Percentiles rank a stretch among this genome's conserved stretches.
phyloP scores from a whole-genome alignment of 2,888 invertebrate species.

The Aelia acuminata region DNA sequence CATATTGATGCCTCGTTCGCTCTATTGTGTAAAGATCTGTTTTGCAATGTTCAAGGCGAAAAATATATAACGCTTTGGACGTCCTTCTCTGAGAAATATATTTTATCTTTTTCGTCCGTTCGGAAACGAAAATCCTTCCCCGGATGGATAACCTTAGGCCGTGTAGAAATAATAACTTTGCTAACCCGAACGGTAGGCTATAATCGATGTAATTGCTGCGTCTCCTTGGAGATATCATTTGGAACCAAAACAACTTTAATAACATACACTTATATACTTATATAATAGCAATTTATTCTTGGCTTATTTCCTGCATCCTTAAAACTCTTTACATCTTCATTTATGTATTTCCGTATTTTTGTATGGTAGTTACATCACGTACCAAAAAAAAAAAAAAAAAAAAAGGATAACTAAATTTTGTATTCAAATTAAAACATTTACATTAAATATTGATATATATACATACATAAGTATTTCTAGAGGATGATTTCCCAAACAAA shows the following conservation, averaged over 20 bases:
- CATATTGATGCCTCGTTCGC: background rate
- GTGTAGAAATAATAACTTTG: conserved; percentile 14
- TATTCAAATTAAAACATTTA: no score
- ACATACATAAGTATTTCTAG: no score
- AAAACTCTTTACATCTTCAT: conserved; percentile 7
- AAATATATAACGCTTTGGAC: background rate
- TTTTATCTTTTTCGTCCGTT: background rate
- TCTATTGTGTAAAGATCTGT: conserved; percentile 31
- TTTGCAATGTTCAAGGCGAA: conserved; percentile 29
- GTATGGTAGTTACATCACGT: no score
- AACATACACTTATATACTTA: conserved; percentile 19
- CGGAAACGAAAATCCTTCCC: background rate
- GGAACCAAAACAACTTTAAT: conserved; percentile 24
- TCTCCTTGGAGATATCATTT: conserved; percentile 38
- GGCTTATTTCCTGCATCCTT: conserved; percentile 19
- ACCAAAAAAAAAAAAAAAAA: no score
- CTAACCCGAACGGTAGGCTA: background rate
- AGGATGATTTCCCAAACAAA: no score
- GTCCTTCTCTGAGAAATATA: conserved; percentile 12
- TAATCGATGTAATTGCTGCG: conserved; percentile 12
- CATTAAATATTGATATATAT: no score
- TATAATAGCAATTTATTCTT: conserved; percentile 22
- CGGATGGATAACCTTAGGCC: background rate
- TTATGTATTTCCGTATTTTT: background rate
- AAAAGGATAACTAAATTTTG: no score